These are phyloP conservation scores for Ectemnius continuus DNA, from an alignment of 2,888 invertebrate species.

Conservation along the genomic window DNA sequence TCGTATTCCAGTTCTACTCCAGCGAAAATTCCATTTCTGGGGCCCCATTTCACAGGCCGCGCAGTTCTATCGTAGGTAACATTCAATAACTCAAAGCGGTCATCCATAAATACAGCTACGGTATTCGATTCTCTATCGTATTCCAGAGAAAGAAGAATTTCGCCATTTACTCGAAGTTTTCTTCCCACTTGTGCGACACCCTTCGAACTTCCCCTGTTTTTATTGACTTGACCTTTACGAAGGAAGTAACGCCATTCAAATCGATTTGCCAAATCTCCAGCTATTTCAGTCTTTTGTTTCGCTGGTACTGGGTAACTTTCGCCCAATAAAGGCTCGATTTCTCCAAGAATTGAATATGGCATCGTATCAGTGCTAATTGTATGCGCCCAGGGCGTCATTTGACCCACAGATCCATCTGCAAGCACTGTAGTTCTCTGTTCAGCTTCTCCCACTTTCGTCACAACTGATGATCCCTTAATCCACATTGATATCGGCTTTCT, in stretches of 20 bases:
- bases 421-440: constrained; percentile 89
- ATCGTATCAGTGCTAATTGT: constrained; percentile 93
- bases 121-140: constrained; percentile 93
- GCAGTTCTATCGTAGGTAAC: constrained; percentile 93
- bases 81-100: constrained; percentile 90
- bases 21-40: constrained; percentile 90
- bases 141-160: constrained; percentile 92
- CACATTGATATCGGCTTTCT: constrained; percentile 90
- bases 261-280: constrained; percentile 93
- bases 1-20: constrained; percentile 96
- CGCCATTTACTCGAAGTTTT: constrained; percentile 93
- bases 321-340: constrained; percentile 91
- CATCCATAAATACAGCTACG: constrained; percentile 92
- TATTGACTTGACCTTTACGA: constrained; percentile 83
- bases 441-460: constrained; percentile 89
- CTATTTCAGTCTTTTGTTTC: constrained; percentile 92
- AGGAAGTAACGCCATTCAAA: constrained; percentile 98
- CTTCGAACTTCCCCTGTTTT: constrained; percentile 79
- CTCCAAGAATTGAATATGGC: constrained; percentile 93
- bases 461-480: constrained; percentile 92
- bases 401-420: constrained; percentile 90
- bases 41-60: constrained; percentile 91
- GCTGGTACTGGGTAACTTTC: constrained; percentile 95
- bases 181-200: constrained; percentile 90
- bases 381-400: constrained; percentile 92